Evolutionary conservation across 1,140 invertebrate species (phyloP), one percentile per base, ranked within the genome.

Genomic region (Portunus trituberculatus): DNA sequence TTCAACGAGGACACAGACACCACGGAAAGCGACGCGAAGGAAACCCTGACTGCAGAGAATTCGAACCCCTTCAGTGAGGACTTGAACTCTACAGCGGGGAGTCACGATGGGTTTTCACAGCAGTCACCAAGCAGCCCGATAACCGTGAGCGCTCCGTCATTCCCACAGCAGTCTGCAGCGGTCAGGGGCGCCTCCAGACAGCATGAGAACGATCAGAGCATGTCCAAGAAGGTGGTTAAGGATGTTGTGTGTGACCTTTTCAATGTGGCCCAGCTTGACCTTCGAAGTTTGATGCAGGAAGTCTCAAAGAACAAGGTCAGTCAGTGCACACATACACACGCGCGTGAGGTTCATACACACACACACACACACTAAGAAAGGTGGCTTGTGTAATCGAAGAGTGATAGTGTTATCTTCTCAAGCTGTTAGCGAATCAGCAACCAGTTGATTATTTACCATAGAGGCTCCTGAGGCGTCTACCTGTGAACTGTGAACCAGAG

Each of bases 201-300:
- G 10, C 45, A 4, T 14, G 25, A 8, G 8, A 67, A 83, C 0
- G 31, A 28, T 3, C 31, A 10, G 20, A 28, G 39, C 10, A 87
- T 94, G 25, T 89, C 52, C n/a, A 46, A n/a, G 20, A n/a, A 52
- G n/a, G 29, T 82, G 59, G 88, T 67, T 10, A 82, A 83, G 45
- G 93, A 94, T n/a, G 67, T 90, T 48, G 90, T 94, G 87, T 7
- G 87, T 29, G 87, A 83, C 29, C 87, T 89, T 0, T 94, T 94
- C 67, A 94, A 94, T 52, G 59, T 94, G 93, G 76, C 93, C 87
- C 87, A 46, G 0, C 88, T 94, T 45, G 93, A 94, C 67, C 93
- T 94, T 6, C 48, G 32, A 12, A 20, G 93, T 7, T 20, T 94
- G 8, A 82, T 94, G 39, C 88, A 94, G 14, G 93, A 94, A 4